Conservation (phyloP, 2,113 vertebrate species). For the Anser brachyrhynchus region DNA sequence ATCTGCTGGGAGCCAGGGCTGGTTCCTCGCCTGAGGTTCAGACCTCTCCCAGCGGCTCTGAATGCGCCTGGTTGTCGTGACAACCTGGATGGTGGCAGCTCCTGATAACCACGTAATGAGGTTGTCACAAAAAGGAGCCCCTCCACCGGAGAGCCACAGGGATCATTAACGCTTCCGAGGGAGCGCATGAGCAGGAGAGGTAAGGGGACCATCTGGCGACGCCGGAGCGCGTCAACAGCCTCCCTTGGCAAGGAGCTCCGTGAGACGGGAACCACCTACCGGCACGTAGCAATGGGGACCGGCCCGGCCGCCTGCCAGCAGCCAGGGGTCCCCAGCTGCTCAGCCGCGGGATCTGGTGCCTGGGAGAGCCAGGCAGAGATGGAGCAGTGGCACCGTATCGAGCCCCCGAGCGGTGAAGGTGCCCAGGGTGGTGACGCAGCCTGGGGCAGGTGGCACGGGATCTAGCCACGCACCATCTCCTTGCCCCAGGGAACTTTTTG, state of each 20-base stretch:
- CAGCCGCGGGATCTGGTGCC: neutral
- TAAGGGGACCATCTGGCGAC: conserved; percentile 1
- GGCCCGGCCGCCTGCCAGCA: conserved; percentile 23
- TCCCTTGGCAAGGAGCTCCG: conserved; percentile 20
- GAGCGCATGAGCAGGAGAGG: conserved; percentile 23
- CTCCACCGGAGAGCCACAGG: conserved; percentile 49
- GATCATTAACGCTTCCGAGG: conserved; percentile 47
- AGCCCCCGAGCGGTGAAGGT: neutral
- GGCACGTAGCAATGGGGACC: conserved; percentile 21
- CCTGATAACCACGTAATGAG: conserved; percentile 80
- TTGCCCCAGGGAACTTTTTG: neutral
- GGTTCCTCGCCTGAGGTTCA: conserved; percentile 88
- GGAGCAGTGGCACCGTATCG: neutral
- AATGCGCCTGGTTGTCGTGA: conserved; percentile 92
- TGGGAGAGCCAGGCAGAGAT: neutral
- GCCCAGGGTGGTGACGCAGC: neutral
- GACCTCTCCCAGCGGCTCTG: conserved; percentile 83
- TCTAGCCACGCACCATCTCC: neutral
- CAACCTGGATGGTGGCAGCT: conserved; percentile 87
- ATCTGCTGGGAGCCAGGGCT: conserved; percentile 88
- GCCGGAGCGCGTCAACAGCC: conserved; percentile 18
- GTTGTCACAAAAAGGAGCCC: conserved; percentile 74
- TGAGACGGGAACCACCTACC: conserved; percentile 41
- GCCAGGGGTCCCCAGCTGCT: neutral
- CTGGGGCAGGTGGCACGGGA: neutral